phyloP scores from a whole-genome alignment of 1,140 invertebrate species.

The Hirudo medicinalis region DNA sequence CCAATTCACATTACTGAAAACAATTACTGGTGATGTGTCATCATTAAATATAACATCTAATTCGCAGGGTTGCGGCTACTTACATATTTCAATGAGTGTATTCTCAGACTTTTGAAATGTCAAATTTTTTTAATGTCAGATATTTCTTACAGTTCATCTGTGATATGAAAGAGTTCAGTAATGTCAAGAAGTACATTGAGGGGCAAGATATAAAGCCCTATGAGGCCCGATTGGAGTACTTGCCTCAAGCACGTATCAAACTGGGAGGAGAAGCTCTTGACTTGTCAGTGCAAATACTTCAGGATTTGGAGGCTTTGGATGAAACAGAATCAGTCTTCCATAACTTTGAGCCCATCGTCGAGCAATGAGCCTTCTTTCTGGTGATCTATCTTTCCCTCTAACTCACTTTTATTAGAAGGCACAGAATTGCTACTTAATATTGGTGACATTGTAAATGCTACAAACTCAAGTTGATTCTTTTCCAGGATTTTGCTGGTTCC shows the following conservation, averaged over 20 bases:
- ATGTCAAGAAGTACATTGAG: background rate
- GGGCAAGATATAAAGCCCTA: background rate
- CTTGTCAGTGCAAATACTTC: background rate
- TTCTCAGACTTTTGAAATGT: no score
- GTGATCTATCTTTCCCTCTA: background rate
- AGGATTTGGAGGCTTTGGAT: background rate
- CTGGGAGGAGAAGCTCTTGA: background rate
- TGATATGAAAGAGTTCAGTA: background rate
- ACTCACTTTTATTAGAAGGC: background rate
- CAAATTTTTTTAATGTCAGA: no score
- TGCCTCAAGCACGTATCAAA: background rate
- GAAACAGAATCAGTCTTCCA: background rate
- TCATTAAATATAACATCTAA: no score
- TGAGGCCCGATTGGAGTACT: constrained; percentile 5
- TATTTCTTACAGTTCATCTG: background rate
- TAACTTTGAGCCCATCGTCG: background rate
- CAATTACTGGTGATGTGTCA: no score
- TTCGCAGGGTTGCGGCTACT: no score
- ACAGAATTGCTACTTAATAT: no score
- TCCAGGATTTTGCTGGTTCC: no score
- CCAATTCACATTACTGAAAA: no score
- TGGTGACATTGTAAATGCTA: no score
- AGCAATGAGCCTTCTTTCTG: background rate
- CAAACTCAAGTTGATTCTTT: no score
- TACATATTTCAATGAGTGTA: no score